These are phyloP conservation scores for Ostrea edulis DNA, from an alignment of 1,140 invertebrate genomes.

Conservation along the genomic window DNA sequence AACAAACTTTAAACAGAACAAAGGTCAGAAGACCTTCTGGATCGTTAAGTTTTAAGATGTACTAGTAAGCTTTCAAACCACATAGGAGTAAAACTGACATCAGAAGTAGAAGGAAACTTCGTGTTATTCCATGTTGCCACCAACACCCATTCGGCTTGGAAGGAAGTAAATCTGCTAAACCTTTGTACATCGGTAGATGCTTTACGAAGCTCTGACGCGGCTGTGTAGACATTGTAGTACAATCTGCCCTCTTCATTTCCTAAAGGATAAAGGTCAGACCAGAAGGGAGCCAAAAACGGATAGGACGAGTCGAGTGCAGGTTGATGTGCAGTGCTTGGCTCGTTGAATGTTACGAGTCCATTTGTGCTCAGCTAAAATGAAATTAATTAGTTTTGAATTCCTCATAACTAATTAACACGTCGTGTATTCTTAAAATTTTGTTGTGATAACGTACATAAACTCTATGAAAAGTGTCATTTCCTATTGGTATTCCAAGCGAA, in stretches of 20 bases:
- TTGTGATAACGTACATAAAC: neutral
- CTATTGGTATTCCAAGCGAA: neutral
- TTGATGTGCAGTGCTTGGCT: neutral
- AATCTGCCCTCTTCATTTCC: neutral
- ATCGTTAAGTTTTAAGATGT: too few relatives aligned
- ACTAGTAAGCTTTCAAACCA: too few relatives aligned
- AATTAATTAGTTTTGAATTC: neutral
- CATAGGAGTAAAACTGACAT: neutral
- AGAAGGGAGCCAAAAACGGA: neutral
- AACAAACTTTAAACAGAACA: too few relatives aligned
- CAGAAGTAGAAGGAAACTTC: neutral
- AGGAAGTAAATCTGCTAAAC: neutral
- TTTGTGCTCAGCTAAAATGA: slow-evolving; percentile 4
- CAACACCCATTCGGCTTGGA: neutral
- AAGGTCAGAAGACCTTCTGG: too few relatives aligned
- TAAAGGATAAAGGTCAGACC: neutral
- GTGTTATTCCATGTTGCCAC: neutral
- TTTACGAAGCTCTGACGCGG: neutral
- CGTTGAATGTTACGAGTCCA: neutral
- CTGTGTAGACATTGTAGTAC: neutral
- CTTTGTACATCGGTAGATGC: neutral
- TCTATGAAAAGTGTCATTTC: neutral
- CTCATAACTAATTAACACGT: too few relatives aligned
- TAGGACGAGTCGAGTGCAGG: neutral
- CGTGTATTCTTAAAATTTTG: too few relatives aligned